Evolutionary conservation across 2,888 invertebrate species (phyloP).

Genomic region (Phaedon cochleariae): DNA sequence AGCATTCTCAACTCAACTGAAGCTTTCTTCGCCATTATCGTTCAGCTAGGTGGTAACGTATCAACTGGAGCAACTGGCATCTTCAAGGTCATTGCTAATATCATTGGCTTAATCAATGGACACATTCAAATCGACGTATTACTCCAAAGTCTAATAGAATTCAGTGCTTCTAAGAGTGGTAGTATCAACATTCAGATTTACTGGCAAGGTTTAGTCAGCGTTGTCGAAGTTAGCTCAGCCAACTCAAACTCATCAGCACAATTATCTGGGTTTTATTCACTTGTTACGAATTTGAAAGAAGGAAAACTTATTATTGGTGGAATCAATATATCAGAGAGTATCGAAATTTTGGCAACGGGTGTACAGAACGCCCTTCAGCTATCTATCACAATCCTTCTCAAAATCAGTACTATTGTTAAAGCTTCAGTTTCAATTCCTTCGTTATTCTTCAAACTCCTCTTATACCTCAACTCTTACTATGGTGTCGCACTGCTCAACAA

Average conservation of each 20-base stretch:
- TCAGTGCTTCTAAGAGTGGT: constrained; percentile 10
- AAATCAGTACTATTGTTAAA: constrained; percentile 18
- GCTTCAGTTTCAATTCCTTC: constrained; percentile 27
- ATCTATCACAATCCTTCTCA: constrained; percentile 29
- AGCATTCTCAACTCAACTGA: constrained; percentile 28
- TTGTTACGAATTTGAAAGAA: constrained; percentile 24
- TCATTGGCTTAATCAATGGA: constrained; percentile 23
- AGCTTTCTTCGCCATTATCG: constrained; percentile 24
- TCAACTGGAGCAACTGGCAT: constrained; percentile 34
- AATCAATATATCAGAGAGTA: constrained; percentile 30
- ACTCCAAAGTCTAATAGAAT: constrained; percentile 25
- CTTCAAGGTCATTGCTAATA: constrained; percentile 27
- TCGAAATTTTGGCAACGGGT: constrained; percentile 19
- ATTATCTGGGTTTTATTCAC: constrained; percentile 20
- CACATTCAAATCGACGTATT: constrained; percentile 29
- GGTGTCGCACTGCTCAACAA: constrained; percentile 28
- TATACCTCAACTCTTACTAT: constrained; percentile 15
- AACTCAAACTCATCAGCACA: constrained; percentile 6
- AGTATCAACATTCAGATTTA: constrained; percentile 22
- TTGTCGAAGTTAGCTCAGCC: constrained; percentile 17
- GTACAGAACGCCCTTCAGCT: constrained; percentile 18
- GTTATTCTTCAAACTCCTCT: constrained; percentile 28
- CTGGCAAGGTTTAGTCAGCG: constrained; percentile 25
- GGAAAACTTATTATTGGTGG: constrained; percentile 26
- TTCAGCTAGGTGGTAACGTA: constrained; percentile 35